Percentiles rank a stretch among this genome's conserved stretches.
These are phyloP conservation scores for Macroteleia sp. DNA, from an alignment of 2,888 invertebrate genomes.

Conservation along the genomic window DNA sequence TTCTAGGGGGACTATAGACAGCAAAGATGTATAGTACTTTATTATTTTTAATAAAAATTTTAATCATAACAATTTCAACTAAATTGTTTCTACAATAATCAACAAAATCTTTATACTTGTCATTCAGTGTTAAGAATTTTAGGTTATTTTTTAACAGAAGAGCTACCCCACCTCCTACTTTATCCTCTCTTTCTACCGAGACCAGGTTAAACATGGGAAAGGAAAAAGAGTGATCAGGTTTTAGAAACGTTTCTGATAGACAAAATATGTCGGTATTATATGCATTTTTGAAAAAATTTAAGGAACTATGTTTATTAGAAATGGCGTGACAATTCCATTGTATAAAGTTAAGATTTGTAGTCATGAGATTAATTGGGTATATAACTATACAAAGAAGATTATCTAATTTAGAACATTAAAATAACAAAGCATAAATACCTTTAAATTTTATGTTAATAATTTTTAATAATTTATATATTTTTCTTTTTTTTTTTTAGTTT, in stretches of 20 bases:
- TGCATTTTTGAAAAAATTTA: too few relatives aligned
- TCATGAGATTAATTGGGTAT: too few relatives aligned
- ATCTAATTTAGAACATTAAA: too few relatives aligned
- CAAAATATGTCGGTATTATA: constrained; percentile 1
- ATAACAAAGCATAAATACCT: too few relatives aligned
- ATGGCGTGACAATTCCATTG: too few relatives aligned
- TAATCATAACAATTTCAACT: constrained; percentile 9
- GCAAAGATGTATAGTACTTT: not conserved
- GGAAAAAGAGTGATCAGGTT: not conserved
- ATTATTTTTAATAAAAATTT: not conserved
- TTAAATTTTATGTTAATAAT: too few relatives aligned
- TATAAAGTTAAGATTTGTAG: too few relatives aligned
- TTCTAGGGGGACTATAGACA: constrained; percentile 29
- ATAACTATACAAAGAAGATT: too few relatives aligned
- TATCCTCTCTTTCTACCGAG: constrained; percentile 3
- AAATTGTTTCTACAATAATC: not conserved
- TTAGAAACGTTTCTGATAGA: not conserved
- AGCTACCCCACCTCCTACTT: constrained; percentile 11
- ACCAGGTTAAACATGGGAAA: not conserved
- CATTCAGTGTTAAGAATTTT: not conserved
- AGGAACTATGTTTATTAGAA: too few relatives aligned
- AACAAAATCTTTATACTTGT: constrained; percentile 1
- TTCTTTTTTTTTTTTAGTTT: too few relatives aligned
- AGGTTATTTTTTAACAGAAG: constrained; percentile 1
- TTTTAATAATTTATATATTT: too few relatives aligned